Percentiles rank a stretch among this genome's conserved stretches.
Conservation (phyloP, 2,113 vertebrate genomes). For the Hirundichthys speculiger region DNA sequence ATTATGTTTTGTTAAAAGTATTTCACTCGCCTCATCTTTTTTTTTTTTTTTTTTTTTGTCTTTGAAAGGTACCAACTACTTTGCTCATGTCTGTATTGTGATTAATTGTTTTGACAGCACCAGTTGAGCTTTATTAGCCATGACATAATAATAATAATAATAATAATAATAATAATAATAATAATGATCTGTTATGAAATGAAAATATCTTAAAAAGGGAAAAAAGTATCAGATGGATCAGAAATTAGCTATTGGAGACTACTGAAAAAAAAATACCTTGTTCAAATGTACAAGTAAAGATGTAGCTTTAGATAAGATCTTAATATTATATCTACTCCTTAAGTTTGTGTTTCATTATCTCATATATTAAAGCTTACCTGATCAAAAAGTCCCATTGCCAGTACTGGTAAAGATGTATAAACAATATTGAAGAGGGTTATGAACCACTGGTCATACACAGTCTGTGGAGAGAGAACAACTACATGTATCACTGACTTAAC, state of each 20-base stretch:
- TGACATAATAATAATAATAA: constrained; percentile 3
- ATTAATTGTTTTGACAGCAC: too few species aligned
- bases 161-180: constrained; percentile 20
- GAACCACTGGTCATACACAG: constrained; percentile 90
- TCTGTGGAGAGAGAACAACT: constrained; percentile 73
- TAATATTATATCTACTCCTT: not conserved
- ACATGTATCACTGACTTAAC: not conserved
- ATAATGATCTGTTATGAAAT: constrained; percentile 50
- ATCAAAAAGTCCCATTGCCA: constrained; percentile 89
- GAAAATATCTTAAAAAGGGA: constrained; percentile 41
- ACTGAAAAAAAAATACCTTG: too few species aligned
- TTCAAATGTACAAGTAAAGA: too few species aligned
- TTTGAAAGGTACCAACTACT: too few species aligned
- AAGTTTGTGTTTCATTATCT: not conserved
- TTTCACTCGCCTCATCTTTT: too few species aligned
- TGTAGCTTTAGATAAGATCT: too few species aligned
- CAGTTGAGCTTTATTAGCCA: not conserved
- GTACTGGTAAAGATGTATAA: constrained; percentile 86
- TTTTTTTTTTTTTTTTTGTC: too few species aligned
- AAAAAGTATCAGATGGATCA: constrained; percentile 20
- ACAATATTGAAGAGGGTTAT: constrained; percentile 88
- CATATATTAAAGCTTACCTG: constrained; percentile 74
- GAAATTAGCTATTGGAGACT: not conserved
- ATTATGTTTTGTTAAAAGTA: too few species aligned
- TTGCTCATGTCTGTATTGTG: too few species aligned